phyloP scores from a whole-genome alignment of 2,113 vertebrate species.

The Pyrgilauda ruficollis region DNA sequence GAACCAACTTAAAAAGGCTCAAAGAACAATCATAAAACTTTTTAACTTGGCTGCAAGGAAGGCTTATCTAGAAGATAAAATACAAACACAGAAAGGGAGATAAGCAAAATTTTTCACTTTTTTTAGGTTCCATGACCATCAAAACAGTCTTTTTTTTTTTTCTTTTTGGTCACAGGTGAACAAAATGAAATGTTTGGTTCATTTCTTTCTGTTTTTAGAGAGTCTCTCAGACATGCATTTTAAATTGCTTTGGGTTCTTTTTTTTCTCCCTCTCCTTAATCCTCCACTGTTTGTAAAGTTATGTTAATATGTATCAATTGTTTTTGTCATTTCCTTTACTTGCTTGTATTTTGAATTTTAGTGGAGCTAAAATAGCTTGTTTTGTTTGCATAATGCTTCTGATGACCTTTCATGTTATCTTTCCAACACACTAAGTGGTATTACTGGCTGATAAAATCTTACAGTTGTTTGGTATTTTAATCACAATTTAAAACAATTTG shows the following conservation, averaged over 20 bases:
- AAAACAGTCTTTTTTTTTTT: not conserved
- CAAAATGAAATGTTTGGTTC: not conserved
- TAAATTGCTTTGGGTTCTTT: not conserved
- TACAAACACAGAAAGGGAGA: constrained; percentile 43
- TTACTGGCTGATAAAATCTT: not conserved
- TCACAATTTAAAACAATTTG: not conserved
- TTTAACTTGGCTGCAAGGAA: constrained; percentile 31
- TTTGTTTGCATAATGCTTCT: not conserved
- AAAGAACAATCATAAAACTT: constrained; percentile 20
- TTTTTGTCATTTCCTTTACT: not conserved
- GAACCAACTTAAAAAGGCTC: not conserved
- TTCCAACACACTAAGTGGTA: not conserved
- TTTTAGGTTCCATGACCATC: not conserved
- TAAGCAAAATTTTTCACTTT: constrained; percentile 36
- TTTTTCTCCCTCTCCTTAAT: not conserved
- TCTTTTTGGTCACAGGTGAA: not conserved
- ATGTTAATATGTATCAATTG: not conserved
- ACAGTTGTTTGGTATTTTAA: not conserved
- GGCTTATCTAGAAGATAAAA: constrained; percentile 59
- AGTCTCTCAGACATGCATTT: not conserved
- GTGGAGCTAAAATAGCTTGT: not conserved
- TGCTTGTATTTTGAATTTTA: not conserved
- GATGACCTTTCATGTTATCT: not conserved
- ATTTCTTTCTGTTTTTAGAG: not conserved
- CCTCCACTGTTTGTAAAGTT: not conserved